Conservation (phyloP, 1,140 invertebrate species). For the Drosophila kurseongensis region DNA sequence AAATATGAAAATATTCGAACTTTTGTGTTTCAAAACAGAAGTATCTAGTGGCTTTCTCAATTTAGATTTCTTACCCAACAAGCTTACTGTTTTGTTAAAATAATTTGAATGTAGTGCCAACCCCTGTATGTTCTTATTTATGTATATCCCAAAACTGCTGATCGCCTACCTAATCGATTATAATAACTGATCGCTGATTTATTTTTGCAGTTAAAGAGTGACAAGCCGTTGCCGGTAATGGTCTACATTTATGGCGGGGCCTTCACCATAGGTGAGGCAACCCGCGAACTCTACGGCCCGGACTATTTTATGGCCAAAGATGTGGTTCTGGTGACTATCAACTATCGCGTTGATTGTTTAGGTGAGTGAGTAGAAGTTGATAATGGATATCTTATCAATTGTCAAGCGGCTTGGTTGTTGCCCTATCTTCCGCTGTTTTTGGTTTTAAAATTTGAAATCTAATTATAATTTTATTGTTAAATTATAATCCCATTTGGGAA, state of each 20-base stretch:
- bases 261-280: constrained; percentile 86
- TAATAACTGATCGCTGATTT: constrained; percentile 16
- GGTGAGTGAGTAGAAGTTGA: constrained; percentile 70
- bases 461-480: not conserved
- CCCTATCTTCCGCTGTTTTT: not conserved
- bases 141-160: not conserved
- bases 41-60: too few species aligned
- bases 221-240: constrained; percentile 86
- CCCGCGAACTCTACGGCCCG: constrained; percentile 85
- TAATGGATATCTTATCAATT: constrained; percentile 20
- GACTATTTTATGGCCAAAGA: constrained; percentile 88
- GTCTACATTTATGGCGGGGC: constrained; percentile 90
- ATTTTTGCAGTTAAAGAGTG: constrained; percentile 26
- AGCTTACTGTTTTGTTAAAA: too few species aligned
- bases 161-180: constrained; percentile 1
- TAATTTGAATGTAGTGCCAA: too few species aligned
- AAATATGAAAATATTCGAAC: too few species aligned
- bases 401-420: too few species aligned
- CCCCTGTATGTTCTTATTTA: not conserved
- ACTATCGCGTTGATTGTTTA: constrained; percentile 89
- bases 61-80: too few species aligned
- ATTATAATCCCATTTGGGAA: not conserved
- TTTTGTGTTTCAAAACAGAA: too few species aligned
- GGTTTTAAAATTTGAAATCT: constrained; percentile 3
- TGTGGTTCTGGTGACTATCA: constrained; percentile 88